Conservation (phyloP, 1,140 invertebrate species). For the Psix sp. region DNA sequence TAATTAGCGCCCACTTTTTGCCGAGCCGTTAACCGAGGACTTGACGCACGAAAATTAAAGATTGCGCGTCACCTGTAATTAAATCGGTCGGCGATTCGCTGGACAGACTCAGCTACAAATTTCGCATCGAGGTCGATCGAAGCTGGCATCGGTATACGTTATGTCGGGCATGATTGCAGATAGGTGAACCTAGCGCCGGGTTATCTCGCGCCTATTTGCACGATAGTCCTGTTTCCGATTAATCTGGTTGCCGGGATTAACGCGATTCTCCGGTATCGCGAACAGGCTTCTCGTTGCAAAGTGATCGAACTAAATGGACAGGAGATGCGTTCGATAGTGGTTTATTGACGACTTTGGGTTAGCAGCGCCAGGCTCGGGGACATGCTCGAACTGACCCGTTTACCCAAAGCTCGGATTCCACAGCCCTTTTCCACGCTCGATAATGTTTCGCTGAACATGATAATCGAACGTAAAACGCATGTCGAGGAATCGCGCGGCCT, state of each 20-base stretch:
- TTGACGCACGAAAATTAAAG: conserved; percentile 36
- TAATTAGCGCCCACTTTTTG: conserved; percentile 9
- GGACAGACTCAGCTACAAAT: conserved; percentile 63
- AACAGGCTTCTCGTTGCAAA: conserved; percentile 30
- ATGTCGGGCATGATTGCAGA: conserved; percentile 65
- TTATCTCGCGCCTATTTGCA: conserved; percentile 74
- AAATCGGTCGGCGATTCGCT: conserved; percentile 64
- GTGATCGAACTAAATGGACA: conserved; percentile 58
- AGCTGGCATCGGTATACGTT: conserved; percentile 68
- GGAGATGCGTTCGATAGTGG: conserved; percentile 53
- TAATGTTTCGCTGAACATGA: conserved; percentile 26
- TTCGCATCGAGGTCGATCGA: conserved; percentile 70
- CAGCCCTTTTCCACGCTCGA: conserved; percentile 25
- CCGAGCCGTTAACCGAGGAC: neutral
- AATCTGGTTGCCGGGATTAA: conserved; percentile 73
- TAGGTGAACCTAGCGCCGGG: conserved; percentile 61
- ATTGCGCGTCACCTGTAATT: conserved; percentile 61
- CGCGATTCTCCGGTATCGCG: conserved; percentile 63
- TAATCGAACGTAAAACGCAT: conserved; percentile 34
- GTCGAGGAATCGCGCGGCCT: conserved; percentile 23
- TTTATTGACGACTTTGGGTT: conserved; percentile 52
- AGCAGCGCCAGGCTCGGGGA: conserved; percentile 14
- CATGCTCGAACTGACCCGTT: conserved; percentile 33
- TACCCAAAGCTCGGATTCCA: conserved; percentile 10
- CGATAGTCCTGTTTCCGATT: conserved; percentile 74